phyloP scores from a whole-genome alignment of 2,113 vertebrate genomes.

The cattle (Bos taurus) region ARS-UCD2.0 NC_037350.1:15482501-15483000 shows the following conservation, averaged over 20 bases:
- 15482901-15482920: not conserved
- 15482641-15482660: not conserved
- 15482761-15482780: not conserved
- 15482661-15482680: too few relatives aligned
- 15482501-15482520: not conserved
- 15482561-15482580: not conserved
- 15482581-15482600: not conserved
- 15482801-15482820: not conserved
- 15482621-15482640: not conserved
- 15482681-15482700: not conserved
- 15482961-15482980: not conserved
- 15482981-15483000: not conserved
- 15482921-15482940: not conserved
- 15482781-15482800: not conserved
- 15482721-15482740: not conserved
- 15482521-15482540: not conserved
- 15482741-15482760: not conserved
- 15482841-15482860: not conserved
- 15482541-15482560: not conserved
- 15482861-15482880: not conserved
- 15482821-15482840: not conserved
- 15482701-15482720: not conserved
- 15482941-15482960: not conserved
- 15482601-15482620: not conserved
- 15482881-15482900: fast-evolving